Conservation (phyloP, 2,113 vertebrate genomes). For the Spermophilus dauricus region DNA sequence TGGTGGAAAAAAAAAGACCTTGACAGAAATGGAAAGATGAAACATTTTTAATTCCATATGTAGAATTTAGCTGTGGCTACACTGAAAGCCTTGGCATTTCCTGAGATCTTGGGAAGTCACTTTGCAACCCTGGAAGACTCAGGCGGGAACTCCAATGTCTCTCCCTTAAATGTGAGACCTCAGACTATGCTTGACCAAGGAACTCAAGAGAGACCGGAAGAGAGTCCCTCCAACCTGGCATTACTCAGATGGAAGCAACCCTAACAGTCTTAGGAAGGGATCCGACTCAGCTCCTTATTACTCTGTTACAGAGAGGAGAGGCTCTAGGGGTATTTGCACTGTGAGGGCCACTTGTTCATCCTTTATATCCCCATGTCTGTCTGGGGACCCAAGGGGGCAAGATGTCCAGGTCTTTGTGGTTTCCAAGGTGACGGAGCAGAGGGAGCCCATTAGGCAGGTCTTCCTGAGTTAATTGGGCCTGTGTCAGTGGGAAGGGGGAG, state of each 20-base stretch:
- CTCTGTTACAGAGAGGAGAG: not conserved
- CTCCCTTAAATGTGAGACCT: not conserved
- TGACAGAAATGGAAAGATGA: not conserved
- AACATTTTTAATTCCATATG: not conserved
- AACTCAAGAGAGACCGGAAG: not conserved
- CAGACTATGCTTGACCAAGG: not conserved
- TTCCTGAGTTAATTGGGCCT: not conserved
- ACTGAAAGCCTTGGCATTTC: not conserved
- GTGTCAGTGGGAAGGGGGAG: too few species aligned
- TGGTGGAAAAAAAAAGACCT: not conserved
- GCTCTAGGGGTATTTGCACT: accelerated
- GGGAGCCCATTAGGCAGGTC: accelerated
- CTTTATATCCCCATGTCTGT: not conserved
- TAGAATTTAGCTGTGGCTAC: not conserved
- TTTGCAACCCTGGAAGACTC: not conserved
- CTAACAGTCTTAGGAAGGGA: not conserved
- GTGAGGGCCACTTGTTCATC: not conserved
- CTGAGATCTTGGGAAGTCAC: not conserved
- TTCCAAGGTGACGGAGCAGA: not conserved
- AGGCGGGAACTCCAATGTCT: not conserved
- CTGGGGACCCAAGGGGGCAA: too few species aligned
- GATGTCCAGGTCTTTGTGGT: not conserved
- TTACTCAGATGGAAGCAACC: not conserved
- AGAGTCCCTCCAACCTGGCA: not conserved
- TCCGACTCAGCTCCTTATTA: not conserved